Percentiles rank a stretch among this genome's conserved stretches.
These are phyloP conservation scores for Cheilosia grossa DNA, from an alignment of 2,888 invertebrate species.

Conservation along the genomic window DNA sequence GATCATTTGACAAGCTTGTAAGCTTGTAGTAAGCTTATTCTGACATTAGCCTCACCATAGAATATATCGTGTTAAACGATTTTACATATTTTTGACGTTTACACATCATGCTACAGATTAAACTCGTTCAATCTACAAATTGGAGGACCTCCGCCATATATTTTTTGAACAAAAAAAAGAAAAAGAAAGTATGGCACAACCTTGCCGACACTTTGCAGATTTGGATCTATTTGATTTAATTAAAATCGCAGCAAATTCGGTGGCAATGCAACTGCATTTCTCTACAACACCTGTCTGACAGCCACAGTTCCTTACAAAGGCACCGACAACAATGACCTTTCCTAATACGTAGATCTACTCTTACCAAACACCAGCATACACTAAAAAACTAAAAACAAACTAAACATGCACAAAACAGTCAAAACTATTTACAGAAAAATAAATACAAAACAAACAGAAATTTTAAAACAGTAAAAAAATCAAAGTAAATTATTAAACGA, in stretches of 20 bases:
- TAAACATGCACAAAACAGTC: slow-evolving; percentile 35
- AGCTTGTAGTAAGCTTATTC: no score
- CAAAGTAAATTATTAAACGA: slow-evolving; percentile 1
- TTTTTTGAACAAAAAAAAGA: not conserved
- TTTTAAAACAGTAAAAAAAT: slow-evolving; percentile 2
- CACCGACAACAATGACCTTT: not conserved
- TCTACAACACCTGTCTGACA: not conserved
- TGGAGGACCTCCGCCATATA: not conserved
- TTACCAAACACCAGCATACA: not conserved
- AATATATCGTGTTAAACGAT: no score
- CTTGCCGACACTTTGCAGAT: no score
- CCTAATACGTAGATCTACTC: not conserved
- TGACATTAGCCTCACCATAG: no score
- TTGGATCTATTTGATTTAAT: no score
- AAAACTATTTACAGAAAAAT: slow-evolving; percentile 27
- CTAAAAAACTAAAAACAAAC: not conserved
- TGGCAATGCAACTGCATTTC: not conserved
- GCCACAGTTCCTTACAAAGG: not conserved
- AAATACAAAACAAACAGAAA: not conserved
- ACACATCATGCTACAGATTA: no score
- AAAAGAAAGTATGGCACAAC: no score
- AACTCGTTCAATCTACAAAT: no score
- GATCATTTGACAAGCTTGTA: no score
- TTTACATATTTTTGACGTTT: no score
- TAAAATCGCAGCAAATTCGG: no score